Base-by-base conservation (phyloP, 2,888 invertebrate species). In the Omphaloscelis lunosa region DNA sequence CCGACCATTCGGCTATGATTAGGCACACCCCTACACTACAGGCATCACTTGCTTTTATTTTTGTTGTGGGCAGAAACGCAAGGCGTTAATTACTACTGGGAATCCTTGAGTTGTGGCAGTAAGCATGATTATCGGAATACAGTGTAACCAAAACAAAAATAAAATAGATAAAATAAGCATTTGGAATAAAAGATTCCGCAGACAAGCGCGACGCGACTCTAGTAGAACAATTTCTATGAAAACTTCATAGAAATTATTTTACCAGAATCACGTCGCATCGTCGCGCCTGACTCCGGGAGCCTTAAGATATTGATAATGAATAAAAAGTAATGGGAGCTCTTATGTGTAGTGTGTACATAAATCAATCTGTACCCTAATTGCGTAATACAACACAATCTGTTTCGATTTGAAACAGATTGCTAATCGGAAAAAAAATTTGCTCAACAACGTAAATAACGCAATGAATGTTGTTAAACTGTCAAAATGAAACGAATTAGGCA, bases 51-150 rank as follows among this genome's bases (percentile, higher is more conserved):
- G 12, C 15, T 78, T 77, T 62, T 82, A 53, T 65, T 68, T 83
- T 63, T 68, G 59, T n/a, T 27, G 48, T 75, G 56, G 69, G 65
- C 39, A 62, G 85, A 51, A 15, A 56, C 27, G 56, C 63, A 61
- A 69, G 51, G 41, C 17, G 62, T 56, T 82, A 75, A 81, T 84
- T 72, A n/a, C 58, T 82, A 78, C 78, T 74, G 39, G 20, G 76
- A 85, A 85, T 69, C 34, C 34, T 34, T 34, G n/a, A 68, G 11
- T 15, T 61, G 39, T 39, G 15, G 65, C 58, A 62, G 58, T 66
- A 58, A 70, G 45, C 56, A 29, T 53, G 41, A 59, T 79, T 69
- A 66, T 58, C n/a, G 8, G 17, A 62, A 20, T 51, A 59, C 29
- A 51, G 34, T 65, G 6, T 12, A 23, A 65, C 53, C 15, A 39